These are phyloP conservation scores for Lanius ludovicianus DNA, from an alignment of 2,113 vertebrate species.

Conservation along the genomic window DNA sequence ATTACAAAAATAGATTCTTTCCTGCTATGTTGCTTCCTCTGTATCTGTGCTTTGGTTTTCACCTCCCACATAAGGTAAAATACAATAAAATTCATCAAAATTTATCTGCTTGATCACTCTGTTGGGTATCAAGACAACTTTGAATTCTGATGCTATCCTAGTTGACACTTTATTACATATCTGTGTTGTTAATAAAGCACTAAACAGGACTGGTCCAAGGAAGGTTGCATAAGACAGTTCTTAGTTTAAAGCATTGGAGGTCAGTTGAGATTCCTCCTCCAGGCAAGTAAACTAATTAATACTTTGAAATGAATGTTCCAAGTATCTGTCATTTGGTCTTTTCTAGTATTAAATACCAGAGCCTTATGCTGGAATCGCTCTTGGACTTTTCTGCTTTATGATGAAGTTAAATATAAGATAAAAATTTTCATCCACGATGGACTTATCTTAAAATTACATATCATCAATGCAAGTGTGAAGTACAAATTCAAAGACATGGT, in stretches of 20 bases:
- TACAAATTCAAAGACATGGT: not conserved
- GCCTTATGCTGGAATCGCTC: rapidly evolving
- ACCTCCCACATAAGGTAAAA: not conserved
- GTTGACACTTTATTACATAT: not conserved
- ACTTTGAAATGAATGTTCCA: not conserved
- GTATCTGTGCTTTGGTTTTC: not conserved
- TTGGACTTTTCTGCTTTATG: not conserved
- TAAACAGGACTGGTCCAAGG: not conserved
- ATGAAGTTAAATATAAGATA: not conserved
- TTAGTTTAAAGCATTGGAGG: not conserved
- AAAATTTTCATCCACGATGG: not conserved
- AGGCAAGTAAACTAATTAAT: not conserved
- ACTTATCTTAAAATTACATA: not conserved
- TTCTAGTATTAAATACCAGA: not conserved
- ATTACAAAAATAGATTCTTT: not conserved
- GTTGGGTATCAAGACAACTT: not conserved
- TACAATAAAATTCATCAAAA: not conserved
- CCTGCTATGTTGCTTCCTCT: not conserved
- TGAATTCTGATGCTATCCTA: not conserved
- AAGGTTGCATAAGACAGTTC: not conserved
- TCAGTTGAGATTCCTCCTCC: not conserved
- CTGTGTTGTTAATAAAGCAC: not conserved
- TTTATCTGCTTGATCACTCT: not conserved
- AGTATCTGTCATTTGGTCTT: not conserved
- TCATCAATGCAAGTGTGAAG: not conserved